Evolutionary conservation across 1,140 invertebrate genomes (phyloP).

Genomic region (Acromyrmex charruanus): DNA sequence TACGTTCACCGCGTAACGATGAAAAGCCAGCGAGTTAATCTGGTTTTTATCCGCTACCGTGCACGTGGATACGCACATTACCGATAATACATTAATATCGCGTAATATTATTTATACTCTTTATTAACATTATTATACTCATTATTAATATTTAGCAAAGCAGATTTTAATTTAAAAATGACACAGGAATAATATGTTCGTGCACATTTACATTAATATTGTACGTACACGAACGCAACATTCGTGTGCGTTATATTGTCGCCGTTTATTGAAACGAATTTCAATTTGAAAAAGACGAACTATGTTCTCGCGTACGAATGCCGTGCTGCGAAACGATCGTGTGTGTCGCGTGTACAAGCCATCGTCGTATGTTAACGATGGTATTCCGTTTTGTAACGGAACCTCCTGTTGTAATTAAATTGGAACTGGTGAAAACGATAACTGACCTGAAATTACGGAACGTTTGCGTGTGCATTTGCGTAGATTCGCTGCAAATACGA

Average conservation of each 20-base stretch:
- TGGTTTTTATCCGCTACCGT: slow-evolving; percentile 56
- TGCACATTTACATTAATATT: slow-evolving; percentile 32
- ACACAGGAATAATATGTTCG: neutral
- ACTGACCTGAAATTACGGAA: slow-evolving; percentile 82
- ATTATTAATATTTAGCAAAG: slow-evolving; percentile 55
- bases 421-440: slow-evolving; percentile 80
- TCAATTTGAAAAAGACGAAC: slow-evolving; percentile 16
- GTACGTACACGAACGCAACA: too few relatives aligned
- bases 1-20: slow-evolving; percentile 53
- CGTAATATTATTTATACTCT: slow-evolving; percentile 48
- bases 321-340: neutral
- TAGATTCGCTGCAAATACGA: slow-evolving; percentile 79
- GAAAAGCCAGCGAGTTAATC: slow-evolving; percentile 60
- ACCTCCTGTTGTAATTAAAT: slow-evolving; percentile 75
- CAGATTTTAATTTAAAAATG: slow-evolving; percentile 49
- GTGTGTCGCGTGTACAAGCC: neutral
- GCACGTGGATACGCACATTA: slow-evolving; percentile 50
- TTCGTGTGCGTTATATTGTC: slow-evolving; percentile 16
- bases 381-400: slow-evolving; percentile 56
- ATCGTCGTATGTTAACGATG: slow-evolving; percentile 40
- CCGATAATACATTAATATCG: slow-evolving; percentile 53
- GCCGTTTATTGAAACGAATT: slow-evolving; percentile 22
- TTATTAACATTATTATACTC: slow-evolving; percentile 54
- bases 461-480: slow-evolving; percentile 80
- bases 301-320: neutral